Conservation (phyloP, 2,797 vertebrate species). For the Acrossocheilus fasciatus region DNA sequence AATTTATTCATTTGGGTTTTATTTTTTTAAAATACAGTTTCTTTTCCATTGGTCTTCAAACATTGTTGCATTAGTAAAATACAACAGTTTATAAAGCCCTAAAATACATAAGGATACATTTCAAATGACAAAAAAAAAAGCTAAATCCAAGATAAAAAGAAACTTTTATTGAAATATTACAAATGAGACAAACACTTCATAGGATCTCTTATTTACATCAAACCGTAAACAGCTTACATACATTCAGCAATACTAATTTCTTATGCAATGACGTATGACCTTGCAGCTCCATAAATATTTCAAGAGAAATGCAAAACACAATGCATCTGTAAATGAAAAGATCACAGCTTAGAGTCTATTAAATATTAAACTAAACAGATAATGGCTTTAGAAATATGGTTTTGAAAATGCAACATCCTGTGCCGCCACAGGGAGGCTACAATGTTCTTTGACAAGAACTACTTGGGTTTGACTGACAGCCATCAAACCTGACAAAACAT, state of each 20-base stretch:
- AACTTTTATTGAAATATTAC: constrained; percentile 40
- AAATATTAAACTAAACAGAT: not conserved
- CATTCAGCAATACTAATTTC: constrained; percentile 5
- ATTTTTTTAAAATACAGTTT: too few relatives aligned
- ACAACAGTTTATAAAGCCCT: not conserved
- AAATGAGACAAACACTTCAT: constrained; percentile 1
- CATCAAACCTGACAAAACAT: not conserved
- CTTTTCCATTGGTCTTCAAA: not conserved
- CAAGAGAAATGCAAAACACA: not conserved
- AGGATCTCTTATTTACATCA: constrained; percentile 31
- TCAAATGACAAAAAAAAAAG: not conserved
- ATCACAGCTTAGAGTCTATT: not conserved
- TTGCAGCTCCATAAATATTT: not conserved
- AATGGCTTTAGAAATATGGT: not conserved
- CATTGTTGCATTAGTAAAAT: not conserved
- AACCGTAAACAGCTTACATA: constrained; percentile 3
- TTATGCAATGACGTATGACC: not conserved
- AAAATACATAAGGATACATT: not conserved
- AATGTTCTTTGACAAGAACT: not conserved
- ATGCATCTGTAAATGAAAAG: not conserved
- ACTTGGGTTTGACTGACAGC: not conserved
- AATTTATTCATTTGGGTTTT: too few relatives aligned
- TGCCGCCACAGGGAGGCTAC: not conserved
- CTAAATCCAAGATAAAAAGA: constrained; percentile 12
- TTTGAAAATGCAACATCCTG: not conserved